Evolutionary conservation across 1,140 invertebrate genomes (phyloP).

Genomic region (Lasioglossum albipes): DNA sequence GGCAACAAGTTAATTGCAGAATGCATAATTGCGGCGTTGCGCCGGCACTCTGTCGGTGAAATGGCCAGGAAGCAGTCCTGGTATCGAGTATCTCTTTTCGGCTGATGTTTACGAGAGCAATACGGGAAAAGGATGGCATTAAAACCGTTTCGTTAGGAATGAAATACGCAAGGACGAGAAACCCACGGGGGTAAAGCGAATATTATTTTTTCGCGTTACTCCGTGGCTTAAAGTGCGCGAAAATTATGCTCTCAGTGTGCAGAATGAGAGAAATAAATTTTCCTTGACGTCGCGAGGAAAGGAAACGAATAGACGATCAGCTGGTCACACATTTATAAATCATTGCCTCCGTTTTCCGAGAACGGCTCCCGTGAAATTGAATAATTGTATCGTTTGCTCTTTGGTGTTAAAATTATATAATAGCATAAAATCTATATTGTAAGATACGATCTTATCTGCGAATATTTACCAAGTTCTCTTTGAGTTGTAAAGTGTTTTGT

Average conservation of each 20-base stretch:
- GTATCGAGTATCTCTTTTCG: background rate
- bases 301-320: background rate
- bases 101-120: background rate
- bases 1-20: background rate
- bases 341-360: background rate
- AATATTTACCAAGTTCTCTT: no score
- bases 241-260: slow-evolving; percentile 43
- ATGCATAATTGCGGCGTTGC: background rate
- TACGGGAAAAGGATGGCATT: slow-evolving; percentile 4
- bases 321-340: slow-evolving; percentile 17
- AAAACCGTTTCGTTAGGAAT: background rate
- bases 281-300: slow-evolving; percentile 16
- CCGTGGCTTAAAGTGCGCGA: slow-evolving; percentile 2
- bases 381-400: background rate
- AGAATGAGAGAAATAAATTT: slow-evolving; percentile 46
- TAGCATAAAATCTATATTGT: no score
- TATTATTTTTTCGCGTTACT: background rate
- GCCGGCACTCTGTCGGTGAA: background rate
- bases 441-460: no score
- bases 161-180: background rate
- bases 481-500: no score
- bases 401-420: no score
- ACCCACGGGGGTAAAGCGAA: background rate
- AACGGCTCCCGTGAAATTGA: background rate
- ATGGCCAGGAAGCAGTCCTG: background rate